A percentile compares a stretch with the other conserved stretches of the same genome.
Evolutionary conservation across 2,113 vertebrate species (phyloP).

Genomic region (Pachyramphus minor): DNA sequence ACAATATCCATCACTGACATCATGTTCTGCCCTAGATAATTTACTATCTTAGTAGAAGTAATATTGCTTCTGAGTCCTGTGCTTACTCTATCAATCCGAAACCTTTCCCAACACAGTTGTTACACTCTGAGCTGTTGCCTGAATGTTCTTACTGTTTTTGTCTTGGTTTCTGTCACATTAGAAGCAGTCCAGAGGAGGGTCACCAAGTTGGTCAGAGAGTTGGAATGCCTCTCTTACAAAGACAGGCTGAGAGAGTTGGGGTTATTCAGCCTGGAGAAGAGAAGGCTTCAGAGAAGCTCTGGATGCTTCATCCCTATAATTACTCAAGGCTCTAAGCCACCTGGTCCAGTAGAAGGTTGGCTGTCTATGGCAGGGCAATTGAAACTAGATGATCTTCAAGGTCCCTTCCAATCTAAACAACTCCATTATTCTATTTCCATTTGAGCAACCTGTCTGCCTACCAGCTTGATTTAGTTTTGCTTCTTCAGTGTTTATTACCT

Average conservation of each 20-base stretch:
- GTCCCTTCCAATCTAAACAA: neutral
- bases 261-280: too few relatives aligned
- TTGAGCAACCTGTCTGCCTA: neutral
- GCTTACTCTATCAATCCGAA: neutral
- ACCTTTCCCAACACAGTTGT: neutral
- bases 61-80: neutral
- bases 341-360: neutral
- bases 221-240: neutral
- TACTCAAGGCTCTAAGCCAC: neutral
- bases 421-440: neutral
- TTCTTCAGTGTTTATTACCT: neutral
- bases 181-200: neutral
- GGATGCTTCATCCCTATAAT: neutral
- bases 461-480: neutral
- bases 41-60: neutral
- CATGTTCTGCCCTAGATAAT: neutral
- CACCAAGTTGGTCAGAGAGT: neutral
- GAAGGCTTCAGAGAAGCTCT: neutral
- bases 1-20: neutral
- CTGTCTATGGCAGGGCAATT: accelerated
- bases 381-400: neutral
- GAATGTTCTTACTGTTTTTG: neutral
- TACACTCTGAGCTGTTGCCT: neutral
- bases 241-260: neutral
- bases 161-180: neutral